Evolutionary conservation across 1,140 invertebrate species (phyloP), one percentile per base, ranked within the genome.

Genomic region (Globodera ellingtonae): DNA sequence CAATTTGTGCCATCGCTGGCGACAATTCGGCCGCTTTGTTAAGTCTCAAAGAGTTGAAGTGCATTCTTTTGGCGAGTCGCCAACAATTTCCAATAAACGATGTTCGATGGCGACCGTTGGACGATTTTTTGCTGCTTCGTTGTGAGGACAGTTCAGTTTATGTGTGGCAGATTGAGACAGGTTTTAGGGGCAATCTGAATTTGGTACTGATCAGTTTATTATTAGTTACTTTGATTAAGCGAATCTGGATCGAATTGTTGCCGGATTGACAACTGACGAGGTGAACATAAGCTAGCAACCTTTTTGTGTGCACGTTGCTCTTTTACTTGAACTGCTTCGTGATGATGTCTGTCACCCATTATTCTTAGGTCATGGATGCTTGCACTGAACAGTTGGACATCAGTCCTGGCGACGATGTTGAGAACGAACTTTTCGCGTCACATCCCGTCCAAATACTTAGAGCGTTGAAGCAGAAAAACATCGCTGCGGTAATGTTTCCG

Each of bases 111-210:
- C 92, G 97, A 47, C 96, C 97, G 0, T 91, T 96, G 3, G 97
- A 99, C 90, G 97, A 99, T 89, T 99, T 98, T 89, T 95, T 99
- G 92, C 94, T 99, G 82, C 94, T 98, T 21, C 95, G 95, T n/a
- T 98, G 96, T 89, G 94, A 95, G 13, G 97, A 99, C 91, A 96
- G 96, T 18, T 95, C 95, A 7, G 95, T 98, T 10, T 98, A 98
- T 90, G 95, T 98, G 1, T 99, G 97, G 97, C 96, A 99, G 92
- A 98, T 99, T 96, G 97, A 99, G 91, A 99, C 97, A 69, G 96
- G 93, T 92, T 48, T 78, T 18, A 13, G 82, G 52, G 15, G 75
- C 65, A 21, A 82, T 84, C 83, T 79, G 18, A 10, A 8, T 78
- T 1, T 72, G 59, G n/a, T 1, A 15, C 2, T 65, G 59, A 65